Evolutionary conservation across 92 coral and sea anemone species (phyloP), one percentile per base, ranked within the genome.

Genomic region (Phymanthus crucifer): DNA sequence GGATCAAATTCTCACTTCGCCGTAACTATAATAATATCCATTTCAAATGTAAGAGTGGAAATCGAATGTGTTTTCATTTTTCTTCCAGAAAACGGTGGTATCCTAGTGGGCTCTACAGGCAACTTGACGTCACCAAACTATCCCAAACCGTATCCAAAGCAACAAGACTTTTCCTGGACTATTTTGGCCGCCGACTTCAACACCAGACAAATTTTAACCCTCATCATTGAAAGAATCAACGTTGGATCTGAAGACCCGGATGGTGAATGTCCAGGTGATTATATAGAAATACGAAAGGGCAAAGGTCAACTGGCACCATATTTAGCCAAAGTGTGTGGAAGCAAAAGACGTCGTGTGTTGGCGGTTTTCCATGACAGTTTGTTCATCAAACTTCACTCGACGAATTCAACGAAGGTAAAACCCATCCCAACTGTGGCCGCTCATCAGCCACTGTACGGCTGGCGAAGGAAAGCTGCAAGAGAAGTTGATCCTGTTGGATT

Each of bases 261-360:
- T 17, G 90, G 92, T 21, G 81, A 70, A 29, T 91, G 96, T 21
- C 81, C 66, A 13, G 83, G 83, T 29, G 96, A 91, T 70, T 91
- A 89, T 61, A 52, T 91, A 24, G 96, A 91, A 75, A 77, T 91
- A 38, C 78, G 97, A 26, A 82, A 89, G 34, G 97, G 97, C 24
- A 91, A 80, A 72, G 97, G 97, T 23, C 76, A 74, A 35, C 80
- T 86, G 70, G 85, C 97, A 1, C 93, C 85, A 36, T 89, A 83
- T 78, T 57, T 91, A 8, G 83, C 82, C 43, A 90, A 83, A 68
- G 71, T 85, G 58, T 91, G 97, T 81, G 97, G 97, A 32, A 72
- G 78, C 27, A 71, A 69, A 37, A 66, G 23, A 40, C 86, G 87
- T 12, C 82, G 83, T 68, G 89, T 90, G 35, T 48, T 91, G 43